phyloP scores from a whole-genome alignment of 2,797 vertebrate species.

The Psittacula derbiana region DNA sequence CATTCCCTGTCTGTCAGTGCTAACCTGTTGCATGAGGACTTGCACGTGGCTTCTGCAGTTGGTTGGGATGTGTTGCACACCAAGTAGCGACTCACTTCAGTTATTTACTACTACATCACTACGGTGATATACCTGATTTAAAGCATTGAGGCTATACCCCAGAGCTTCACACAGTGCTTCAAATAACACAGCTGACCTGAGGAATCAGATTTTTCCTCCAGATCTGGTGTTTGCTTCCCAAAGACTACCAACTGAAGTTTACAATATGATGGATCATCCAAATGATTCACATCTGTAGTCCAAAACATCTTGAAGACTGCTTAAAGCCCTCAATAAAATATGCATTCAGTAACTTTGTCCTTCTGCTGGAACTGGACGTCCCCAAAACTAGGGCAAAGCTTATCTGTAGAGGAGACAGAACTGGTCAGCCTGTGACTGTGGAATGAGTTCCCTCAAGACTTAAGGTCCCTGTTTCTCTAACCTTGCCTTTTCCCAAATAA shows the following conservation, averaged over 20 bases:
- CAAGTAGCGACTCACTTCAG: neutral
- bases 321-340: neutral
- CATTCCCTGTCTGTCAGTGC: neutral
- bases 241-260: neutral
- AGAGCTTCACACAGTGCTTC: neutral
- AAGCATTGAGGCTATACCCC: neutral
- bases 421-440: neutral
- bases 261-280: neutral
- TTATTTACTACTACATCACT: neutral
- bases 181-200: neutral
- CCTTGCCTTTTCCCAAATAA: constrained; percentile 6
- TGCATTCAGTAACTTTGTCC: neutral
- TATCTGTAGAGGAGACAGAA: neutral
- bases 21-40: neutral
- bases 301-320: neutral
- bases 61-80: neutral
- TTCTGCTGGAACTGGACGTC: neutral
- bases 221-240: neutral
- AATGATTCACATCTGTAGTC: neutral
- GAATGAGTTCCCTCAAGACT: neutral
- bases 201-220: neutral
- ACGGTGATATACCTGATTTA: neutral
- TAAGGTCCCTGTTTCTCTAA: neutral
- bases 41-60: neutral
- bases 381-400: neutral